Evolutionary conservation across 2,888 invertebrate species (phyloP), one percentile per base, ranked within the genome.

Genomic region (Caenorhabditis japonica): DNA sequence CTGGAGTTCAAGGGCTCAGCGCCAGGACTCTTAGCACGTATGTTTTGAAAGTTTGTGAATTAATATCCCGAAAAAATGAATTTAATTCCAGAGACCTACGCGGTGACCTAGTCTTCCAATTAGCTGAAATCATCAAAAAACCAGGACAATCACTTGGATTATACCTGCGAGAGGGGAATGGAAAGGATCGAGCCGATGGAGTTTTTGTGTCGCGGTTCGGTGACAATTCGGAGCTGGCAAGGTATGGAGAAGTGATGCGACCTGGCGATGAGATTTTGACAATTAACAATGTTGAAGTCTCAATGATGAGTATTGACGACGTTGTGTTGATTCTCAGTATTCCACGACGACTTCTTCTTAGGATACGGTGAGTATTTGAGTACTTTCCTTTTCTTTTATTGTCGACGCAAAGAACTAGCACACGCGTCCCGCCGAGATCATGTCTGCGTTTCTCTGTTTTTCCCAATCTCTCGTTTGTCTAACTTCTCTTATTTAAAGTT

Each of bases 261-360:
- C 96, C 97, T 53, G 97, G 97, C 46, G 97, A 99, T 89, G 97
- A 99, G 91, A 97, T 99, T 88, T 90, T 99, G 84, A 95, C 96
- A 36, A 97, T 99, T 68, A 99, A 99, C 90, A 91, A 96, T 87
- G 97, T 99, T 81, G 96, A 80, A 70, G 97, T 99, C 82, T 93
- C 95, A 78, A 92, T 94, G 87, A 97, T 97, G 96, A 94, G 95
- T 81, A 91, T 99, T 86, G 97, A 99, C 89, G 99, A 99, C 89
- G 99, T 99, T 77, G 99, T 99, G 82, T 95, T 97, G 87, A 94
- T 97, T 86, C 97, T 99, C 95, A 96, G 96, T 87, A 99, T 99
- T 90, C 97, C 99, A 5, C 92, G 96, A 87, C 92, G 97, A 83
- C 91, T 99, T 87, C 92, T 97, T 78, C 91, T 99, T 77, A 95